Evolutionary conservation across 2,888 invertebrate genomes (phyloP), one percentile per base, ranked within the genome.

Genomic region (Apotomis betuletana): DNA sequence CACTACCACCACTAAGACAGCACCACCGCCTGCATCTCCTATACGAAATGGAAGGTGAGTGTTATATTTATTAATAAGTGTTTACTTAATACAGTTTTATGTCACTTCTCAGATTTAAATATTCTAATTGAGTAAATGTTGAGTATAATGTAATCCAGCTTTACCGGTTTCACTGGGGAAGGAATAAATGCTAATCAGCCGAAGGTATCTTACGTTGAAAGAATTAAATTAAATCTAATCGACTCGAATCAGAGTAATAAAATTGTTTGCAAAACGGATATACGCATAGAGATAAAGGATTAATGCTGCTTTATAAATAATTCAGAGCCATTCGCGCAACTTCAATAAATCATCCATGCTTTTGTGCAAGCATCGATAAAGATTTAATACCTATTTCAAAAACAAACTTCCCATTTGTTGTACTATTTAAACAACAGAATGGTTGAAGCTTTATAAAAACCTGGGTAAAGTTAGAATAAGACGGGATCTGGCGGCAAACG

Each of bases 21-120:
- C 76, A 15, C 82, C 85, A 61, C 80, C 85, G 13, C 76, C 85
- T 46, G 70, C 81, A 4, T 84, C 90, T 67, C 88, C 91, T 65
- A 77, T 87, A 74, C 84, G 80, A 64, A 92, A 92, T 77, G 92
- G 91, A 83, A 89, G 90, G 92, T 91, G 52, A 85, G 88, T 81
- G 6, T 13, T 65, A 12, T 38, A 12, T 36, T 38, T n/a, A 36
- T n/a, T 9, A 38, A n/a, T 69, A 49, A 46, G 46, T 8, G 9
- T 13, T 49, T 10, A 13, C 4, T 44, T 8, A 41, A 8, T 51
- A 46, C 10, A 10, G 15, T 36, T 62, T 62, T 36, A 12, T 27
- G 12, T 52, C 15, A 6, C 27, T 57, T 46, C 46, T 57, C 46
- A 46, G 27, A 57, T 65, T 46, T 12, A 27, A 15, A 46, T 65